Percentiles rank a stretch among this genome's conserved stretches.
phyloP scores from a whole-genome alignment of 2,797 vertebrate species.

The Anguilla anguilla region DNA sequence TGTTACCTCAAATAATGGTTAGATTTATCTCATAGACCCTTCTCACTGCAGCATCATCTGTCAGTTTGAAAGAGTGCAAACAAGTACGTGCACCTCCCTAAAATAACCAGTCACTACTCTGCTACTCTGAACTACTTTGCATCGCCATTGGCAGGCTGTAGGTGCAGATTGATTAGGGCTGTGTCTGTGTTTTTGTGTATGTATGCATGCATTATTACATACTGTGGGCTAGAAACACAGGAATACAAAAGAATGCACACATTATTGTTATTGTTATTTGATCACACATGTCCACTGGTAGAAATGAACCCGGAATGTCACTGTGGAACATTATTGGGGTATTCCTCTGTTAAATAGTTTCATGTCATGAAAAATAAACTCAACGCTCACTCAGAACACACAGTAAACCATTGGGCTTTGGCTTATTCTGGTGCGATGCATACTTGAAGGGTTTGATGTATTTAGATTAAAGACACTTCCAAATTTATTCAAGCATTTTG shows the following conservation, averaged over 20 bases:
- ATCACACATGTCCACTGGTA: background rate
- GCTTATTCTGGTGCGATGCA: background rate
- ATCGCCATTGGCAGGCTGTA: no score
- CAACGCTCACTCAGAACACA: conserved; percentile 12
- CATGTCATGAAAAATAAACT: conserved; percentile 2
- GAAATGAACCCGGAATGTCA: background rate
- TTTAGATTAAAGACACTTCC: conserved; percentile 24
- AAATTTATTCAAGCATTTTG: conserved; percentile 17
- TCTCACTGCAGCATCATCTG: no score
- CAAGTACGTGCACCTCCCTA: no score
- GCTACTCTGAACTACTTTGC: no score
- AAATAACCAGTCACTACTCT: no score
- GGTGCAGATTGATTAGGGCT: no score
- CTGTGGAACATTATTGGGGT: background rate
- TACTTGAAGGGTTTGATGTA: conserved; percentile 11
- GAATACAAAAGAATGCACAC: background rate
- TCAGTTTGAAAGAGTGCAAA: no score
- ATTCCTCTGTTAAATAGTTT: background rate
- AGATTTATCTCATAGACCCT: no score
- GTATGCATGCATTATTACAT: background rate
- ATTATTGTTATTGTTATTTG: background rate
- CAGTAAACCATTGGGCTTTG: background rate
- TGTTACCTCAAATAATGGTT: no score
- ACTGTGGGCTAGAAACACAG: background rate
- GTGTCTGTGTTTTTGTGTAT: no score